These are phyloP conservation scores for Gallinago paraguaiae DNA, from an alignment of 2,113 vertebrate species.

Conservation along the genomic window DNA sequence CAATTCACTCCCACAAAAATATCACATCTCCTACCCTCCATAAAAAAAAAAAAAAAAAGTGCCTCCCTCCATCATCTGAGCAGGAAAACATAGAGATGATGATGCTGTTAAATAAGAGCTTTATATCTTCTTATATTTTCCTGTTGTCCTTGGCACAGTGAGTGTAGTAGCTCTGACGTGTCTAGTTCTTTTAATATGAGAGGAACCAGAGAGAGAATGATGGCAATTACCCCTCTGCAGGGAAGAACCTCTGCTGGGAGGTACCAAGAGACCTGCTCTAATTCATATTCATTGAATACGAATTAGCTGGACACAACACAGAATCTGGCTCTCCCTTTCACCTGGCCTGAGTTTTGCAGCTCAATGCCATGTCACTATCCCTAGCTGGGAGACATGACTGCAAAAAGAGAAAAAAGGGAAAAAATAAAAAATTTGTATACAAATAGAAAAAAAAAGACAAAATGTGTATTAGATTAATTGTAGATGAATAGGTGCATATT, in stretches of 20 bases:
- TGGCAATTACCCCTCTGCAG: neutral
- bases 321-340: neutral
- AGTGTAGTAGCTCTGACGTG: neutral
- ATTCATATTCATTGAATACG: neutral
- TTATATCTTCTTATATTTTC: neutral
- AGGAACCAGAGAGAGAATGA: neutral
- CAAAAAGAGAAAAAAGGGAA: rapidly evolving
- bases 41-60: neutral
- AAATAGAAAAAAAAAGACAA: neutral
- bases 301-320: neutral
- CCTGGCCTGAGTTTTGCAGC: neutral
- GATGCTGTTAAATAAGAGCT: neutral
- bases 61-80: neutral
- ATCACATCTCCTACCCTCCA: neutral
- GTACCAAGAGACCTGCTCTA: neutral
- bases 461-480: neutral
- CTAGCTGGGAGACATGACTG: neutral
- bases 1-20: neutral
- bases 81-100: neutral
- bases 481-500: rapidly evolving
- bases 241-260: conserved; percentile 14
- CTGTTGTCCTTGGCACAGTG: neutral
- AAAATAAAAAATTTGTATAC: neutral
- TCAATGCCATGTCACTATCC: neutral
- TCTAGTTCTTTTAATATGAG: neutral